Evolutionary conservation across 2,888 invertebrate genomes (phyloP).

Genomic region (Punctoribates punctum): DNA sequence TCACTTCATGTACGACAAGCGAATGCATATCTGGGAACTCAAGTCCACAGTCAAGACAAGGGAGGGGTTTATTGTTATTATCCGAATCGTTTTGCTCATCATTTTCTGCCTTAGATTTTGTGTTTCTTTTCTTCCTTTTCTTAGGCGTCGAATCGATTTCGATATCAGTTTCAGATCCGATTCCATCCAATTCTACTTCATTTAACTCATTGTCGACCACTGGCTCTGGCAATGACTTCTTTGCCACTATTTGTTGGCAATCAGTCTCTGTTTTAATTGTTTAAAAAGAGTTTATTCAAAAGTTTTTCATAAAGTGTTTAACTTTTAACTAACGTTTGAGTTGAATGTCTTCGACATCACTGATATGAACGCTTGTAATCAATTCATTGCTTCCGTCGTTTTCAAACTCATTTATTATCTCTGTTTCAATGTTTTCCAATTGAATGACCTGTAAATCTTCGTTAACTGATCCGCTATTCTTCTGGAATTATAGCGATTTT

Average conservation of each 20-base stretch:
- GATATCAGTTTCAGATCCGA: background rate
- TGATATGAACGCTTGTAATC: background rate
- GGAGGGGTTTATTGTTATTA: constrained; percentile 4
- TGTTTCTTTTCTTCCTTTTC: background rate
- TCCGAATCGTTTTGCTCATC: background rate
- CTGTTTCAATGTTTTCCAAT: constrained; percentile 25
- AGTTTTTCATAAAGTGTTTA: background rate
- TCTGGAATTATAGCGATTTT: background rate
- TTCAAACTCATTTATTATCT: background rate
- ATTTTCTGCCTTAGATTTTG: background rate
- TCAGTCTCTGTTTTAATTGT: background rate
- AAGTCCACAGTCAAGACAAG: constrained; percentile 28
- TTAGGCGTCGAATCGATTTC: background rate
- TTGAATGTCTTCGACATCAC: background rate
- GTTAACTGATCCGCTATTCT: background rate
- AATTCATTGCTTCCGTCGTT: background rate
- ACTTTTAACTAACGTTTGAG: background rate
- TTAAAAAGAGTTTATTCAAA: no score
- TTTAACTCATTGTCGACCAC: constrained; percentile 3
- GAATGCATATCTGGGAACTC: constrained; percentile 28
- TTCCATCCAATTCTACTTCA: constrained; percentile 12
- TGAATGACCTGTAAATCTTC: background rate
- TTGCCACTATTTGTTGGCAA: background rate
- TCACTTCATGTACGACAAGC: constrained; percentile 32
- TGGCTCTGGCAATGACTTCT: constrained; percentile 9